Evolutionary conservation across 2,113 vertebrate genomes (phyloP), one percentile per base, ranked within the genome.

Genomic region (Micronisus gabar): DNA sequence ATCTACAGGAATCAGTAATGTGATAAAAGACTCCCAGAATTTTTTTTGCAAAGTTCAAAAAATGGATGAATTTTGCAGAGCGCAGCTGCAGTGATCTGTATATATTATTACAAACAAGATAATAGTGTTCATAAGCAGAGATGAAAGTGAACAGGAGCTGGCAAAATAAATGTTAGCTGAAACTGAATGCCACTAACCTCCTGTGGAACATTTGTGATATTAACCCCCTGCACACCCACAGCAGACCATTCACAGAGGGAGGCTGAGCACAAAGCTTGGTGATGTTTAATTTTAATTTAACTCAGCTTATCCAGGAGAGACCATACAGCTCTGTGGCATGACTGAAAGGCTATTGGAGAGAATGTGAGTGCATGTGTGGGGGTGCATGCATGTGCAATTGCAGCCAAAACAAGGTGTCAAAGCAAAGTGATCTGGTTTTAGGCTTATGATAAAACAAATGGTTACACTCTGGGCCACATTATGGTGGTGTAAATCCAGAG

Each of bases 281-380:
- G 83, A 94, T 97, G 95, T 97, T 97, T 97, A 97, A 96, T 96
- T 97, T 97, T 97, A 96, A 97, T 97, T 96, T 97, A 96, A 81
- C 65, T 68, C 91, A 96, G 96, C 89, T 97, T 96, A 97, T 91
- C 95, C 76, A 70, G 38, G 80, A 78, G 72, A 84, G 55, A 91
- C 68, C n/a, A 11, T 74, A 70, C 18, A 86, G 82, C 75, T 84
- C 80, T 95, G 75, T 78, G 65, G 65, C 75, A 71, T 3, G 5
- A 61, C 61, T 92, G 66, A 88, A 95, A 87, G 13, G 70, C 84
- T 83, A 41, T 58, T 81, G 86, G 71, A 89, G 50, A 50, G 65
- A 94, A 81, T 50, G 48, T 40, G 68, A 73, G 22, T 66, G 53
- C 12, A 27, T 55, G n/a, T 40, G 38, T 82, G 63, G 21, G 22